These are phyloP conservation scores for Austrolebias charrua DNA, from an alignment of 2,797 vertebrate genomes.

Conservation along the genomic window DNA sequence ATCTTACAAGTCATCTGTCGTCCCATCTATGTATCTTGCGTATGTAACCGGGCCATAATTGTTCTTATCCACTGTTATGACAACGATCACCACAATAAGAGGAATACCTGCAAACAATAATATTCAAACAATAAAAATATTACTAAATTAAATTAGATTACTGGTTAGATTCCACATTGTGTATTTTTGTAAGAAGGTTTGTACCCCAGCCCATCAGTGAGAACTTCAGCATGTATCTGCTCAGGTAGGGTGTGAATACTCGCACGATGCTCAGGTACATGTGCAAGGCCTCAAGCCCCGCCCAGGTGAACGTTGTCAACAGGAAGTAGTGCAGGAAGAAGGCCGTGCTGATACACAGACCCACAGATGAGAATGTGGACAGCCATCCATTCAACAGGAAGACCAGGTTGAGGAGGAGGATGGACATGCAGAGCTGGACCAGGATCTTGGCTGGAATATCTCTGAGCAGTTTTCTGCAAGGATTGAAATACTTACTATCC, in stretches of 20 bases:
- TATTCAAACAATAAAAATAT: neutral
- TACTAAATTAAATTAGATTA: neutral
- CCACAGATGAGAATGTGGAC: conserved; percentile 73
- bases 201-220: conserved; percentile 93
- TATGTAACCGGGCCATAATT: conserved; percentile 87
- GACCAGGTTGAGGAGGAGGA: conserved; percentile 88
- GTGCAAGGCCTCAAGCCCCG: conserved; percentile 95
- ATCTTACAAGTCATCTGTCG: conserved; percentile 90
- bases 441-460: conserved; percentile 97
- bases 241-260: conserved; percentile 94
- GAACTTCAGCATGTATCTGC: conserved; percentile 94
- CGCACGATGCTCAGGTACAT: conserved; percentile 95
- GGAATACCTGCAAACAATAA: conserved; percentile 81
- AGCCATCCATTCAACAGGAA: conserved; percentile 93
- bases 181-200: conserved; percentile 45
- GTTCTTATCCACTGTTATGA: conserved; percentile 85
- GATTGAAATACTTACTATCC: conserved; percentile 15
- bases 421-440: conserved; percentile 88
- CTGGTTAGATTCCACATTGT: neutral
- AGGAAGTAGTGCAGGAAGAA: conserved; percentile 96
- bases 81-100: conserved; percentile 82
- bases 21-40: conserved; percentile 77
- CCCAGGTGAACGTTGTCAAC: conserved; percentile 95
- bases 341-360: conserved; percentile 88
- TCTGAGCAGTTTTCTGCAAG: conserved; percentile 87